A percentile compares a stretch with the other conserved stretches of the same genome.
These are phyloP conservation scores for Cardiocondyla obscurior DNA, from an alignment of 1,140 invertebrate genomes.

Conservation along the genomic window DNA sequence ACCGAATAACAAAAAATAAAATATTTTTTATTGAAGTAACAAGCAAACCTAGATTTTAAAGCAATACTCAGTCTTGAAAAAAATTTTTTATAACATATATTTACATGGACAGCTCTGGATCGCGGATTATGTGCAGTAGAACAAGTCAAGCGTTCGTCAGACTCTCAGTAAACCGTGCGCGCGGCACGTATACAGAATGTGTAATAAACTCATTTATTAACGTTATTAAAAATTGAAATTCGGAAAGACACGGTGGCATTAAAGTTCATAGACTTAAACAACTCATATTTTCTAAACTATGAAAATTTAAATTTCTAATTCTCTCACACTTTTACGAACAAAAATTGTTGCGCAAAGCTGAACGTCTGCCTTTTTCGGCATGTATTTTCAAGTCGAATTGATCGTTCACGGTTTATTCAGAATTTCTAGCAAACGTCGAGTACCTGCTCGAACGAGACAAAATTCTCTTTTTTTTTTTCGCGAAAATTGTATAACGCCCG, in stretches of 20 bases:
- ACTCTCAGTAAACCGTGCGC: conserved; percentile 1
- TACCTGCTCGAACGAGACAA: neutral
- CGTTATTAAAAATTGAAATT: neutral
- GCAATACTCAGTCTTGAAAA: neutral
- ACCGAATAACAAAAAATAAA: neutral
- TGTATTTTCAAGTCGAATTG: neutral
- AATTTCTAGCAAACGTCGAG: neutral
- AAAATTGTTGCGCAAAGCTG: neutral
- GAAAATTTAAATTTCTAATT: neutral
- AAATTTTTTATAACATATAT: neutral
- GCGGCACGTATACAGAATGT: neutral
- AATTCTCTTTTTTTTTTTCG: neutral
- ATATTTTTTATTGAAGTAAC: no score
- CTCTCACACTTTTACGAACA: neutral
- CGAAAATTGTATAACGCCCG: neutral
- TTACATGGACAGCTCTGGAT: neutral
- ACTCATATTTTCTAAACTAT: neutral
- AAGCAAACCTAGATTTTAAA: neutral
- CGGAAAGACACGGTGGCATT: no score
- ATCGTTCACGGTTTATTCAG: neutral
- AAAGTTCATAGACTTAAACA: neutral
- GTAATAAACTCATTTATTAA: neutral
- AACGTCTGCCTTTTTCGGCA: neutral
- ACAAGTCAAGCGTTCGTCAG: conserved; percentile 14
- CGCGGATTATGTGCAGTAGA: conserved; percentile 38